Percentiles rank a stretch among this genome's conserved stretches.
These are phyloP conservation scores for Drosophila nannoptera DNA, from an alignment of 1,140 invertebrate species.

Conservation along the genomic window DNA sequence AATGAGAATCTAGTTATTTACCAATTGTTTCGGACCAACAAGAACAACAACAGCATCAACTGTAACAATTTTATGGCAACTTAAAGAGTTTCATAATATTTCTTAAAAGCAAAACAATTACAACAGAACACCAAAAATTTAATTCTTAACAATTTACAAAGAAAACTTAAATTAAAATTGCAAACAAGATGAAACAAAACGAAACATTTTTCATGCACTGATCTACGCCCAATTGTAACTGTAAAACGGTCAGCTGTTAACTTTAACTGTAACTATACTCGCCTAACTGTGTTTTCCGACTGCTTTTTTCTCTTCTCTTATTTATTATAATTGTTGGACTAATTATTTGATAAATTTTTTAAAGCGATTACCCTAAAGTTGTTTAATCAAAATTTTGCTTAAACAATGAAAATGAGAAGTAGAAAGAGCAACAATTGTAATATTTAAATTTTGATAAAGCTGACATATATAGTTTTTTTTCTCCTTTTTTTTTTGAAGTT, in stretches of 20 bases:
- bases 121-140: constrained; percentile 22
- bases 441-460: constrained; percentile 16
- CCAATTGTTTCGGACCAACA: constrained; percentile 41
- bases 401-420: constrained; percentile 13
- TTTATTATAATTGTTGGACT: neutral
- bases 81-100: constrained; percentile 58
- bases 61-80: constrained; percentile 53
- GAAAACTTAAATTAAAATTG: constrained; percentile 10
- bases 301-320: constrained; percentile 47
- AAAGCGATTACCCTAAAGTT: constrained; percentile 37
- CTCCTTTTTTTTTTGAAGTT: neutral
- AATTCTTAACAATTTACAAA: constrained; percentile 23
- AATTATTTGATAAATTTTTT: constrained; percentile 12
- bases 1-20: constrained; percentile 24
- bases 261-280: constrained; percentile 42
- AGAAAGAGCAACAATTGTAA: constrained; percentile 25
- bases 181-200: constrained; percentile 1
- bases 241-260: constrained; percentile 13
- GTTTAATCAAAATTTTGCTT: constrained; percentile 51
- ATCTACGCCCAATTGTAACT: constrained; percentile 35
- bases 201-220: constrained; percentile 38
- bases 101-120: too few relatives aligned
- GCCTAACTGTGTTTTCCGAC: constrained; percentile 61
- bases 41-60: constrained; percentile 5
- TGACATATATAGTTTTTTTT: constrained; percentile 2